A percentile compares a stretch with the other conserved stretches of the same genome.
These are phyloP conservation scores for Alosa alosa DNA, from an alignment of 2,113 vertebrate species.

Conservation along the genomic window DNA sequence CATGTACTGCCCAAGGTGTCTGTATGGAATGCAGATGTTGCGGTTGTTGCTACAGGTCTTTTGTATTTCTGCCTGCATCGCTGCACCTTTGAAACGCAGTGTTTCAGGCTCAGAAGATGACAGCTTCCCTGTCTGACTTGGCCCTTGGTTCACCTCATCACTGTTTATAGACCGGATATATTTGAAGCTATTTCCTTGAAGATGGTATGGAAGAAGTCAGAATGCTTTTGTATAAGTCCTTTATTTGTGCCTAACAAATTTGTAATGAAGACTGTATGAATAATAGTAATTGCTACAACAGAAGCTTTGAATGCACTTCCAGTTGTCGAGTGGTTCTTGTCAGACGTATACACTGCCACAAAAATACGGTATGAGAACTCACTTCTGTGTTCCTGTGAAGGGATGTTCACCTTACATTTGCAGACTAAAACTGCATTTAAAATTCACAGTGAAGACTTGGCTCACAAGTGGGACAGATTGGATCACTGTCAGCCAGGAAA, in stretches of 20 bases:
- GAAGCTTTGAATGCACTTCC: conserved; percentile 8
- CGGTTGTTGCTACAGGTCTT: neutral
- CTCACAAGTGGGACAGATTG: too few relatives aligned
- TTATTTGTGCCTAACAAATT: conserved; percentile 52
- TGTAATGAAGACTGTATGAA: conserved; percentile 51
- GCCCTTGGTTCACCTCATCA: conserved; percentile 3
- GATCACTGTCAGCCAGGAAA: too few relatives aligned
- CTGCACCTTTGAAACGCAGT: conserved; percentile 42
- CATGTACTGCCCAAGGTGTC: neutral
- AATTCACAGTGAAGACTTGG: too few relatives aligned
- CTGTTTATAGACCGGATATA: conserved; percentile 17
- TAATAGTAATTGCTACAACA: conserved; percentile 25
- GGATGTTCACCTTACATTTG: neutral
- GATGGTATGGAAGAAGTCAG: conserved; percentile 8
- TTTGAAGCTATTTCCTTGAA: conserved; percentile 1
- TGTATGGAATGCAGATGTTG: neutral
- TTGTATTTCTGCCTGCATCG: conserved; percentile 25
- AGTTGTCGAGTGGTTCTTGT: neutral
- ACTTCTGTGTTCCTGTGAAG: neutral
- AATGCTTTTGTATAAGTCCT: conserved; percentile 38
- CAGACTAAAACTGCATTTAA: too few relatives aligned
- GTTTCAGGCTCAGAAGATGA: conserved; percentile 25
- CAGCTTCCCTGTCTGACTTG: conserved; percentile 19
- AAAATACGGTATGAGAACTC: neutral
- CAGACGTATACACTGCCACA: neutral